These are phyloP conservation scores for Cepaea nemoralis DNA, from an alignment of 1,140 invertebrate genomes.

Conservation along the genomic window DNA sequence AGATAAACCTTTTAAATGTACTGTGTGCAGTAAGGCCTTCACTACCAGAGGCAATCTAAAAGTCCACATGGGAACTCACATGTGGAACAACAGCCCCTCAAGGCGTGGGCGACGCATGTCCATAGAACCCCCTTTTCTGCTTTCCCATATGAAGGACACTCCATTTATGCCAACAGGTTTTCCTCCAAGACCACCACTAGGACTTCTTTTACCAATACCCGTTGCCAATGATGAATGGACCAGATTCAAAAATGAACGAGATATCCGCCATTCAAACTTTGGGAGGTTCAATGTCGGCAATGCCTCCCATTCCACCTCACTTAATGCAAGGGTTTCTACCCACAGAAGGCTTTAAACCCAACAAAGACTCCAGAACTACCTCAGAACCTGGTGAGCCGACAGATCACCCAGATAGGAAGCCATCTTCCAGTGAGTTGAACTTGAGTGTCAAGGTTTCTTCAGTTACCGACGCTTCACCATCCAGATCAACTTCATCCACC, in stretches of 20 bases:
- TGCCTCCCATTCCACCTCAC: slow-evolving; percentile 44
- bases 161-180: slow-evolving; percentile 82
- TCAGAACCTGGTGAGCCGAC: not conserved
- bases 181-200: slow-evolving; percentile 77
- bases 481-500: slow-evolving; percentile 46
- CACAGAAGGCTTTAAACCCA: slow-evolving; percentile 17
- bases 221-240: slow-evolving; percentile 69
- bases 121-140: slow-evolving; percentile 77
- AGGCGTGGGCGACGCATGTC: slow-evolving; percentile 93
- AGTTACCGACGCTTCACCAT: slow-evolving; percentile 35
- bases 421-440: slow-evolving; percentile 61
- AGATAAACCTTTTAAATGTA: slow-evolving; percentile 97
- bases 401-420: slow-evolving; percentile 34
- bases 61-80: slow-evolving; percentile 98
- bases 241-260: slow-evolving; percentile 76
- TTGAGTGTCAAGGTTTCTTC: slow-evolving; percentile 61
- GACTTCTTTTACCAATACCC: slow-evolving; percentile 87
- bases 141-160: slow-evolving; percentile 72
- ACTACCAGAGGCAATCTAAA: slow-evolving; percentile 98
- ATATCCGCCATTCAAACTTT: slow-evolving; percentile 76
- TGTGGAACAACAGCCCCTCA: slow-evolving; percentile 94
- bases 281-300: slow-evolving; percentile 47
- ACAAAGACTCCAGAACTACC: slow-evolving; percentile 12
- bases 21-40: slow-evolving; percentile 81
- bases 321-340: slow-evolving; percentile 41